Evolutionary conservation across 2,113 vertebrate genomes (phyloP), one percentile per base, ranked within the genome.

Genomic region (Indicator indicator): DNA sequence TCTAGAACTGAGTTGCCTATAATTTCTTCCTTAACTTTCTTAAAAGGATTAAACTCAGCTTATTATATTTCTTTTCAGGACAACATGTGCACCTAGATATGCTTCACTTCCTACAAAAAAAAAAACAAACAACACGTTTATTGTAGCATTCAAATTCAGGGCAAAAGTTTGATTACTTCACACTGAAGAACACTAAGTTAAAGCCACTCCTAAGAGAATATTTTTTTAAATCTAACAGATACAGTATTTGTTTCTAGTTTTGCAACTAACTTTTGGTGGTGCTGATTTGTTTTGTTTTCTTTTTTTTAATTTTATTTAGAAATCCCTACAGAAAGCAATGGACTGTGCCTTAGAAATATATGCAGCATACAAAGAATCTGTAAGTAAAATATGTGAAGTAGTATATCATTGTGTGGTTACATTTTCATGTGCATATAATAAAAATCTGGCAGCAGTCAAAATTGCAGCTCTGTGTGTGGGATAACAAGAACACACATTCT

Each of bases 381-480:
- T 40, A 63, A 92, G 36, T 89, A 73, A 21, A 75, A 32, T 74
- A 74, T 70, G 46, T 86, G 18, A 89, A 60, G 36, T 83, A 63
- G n/a, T 80, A 44, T 26, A 52, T 83, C 42, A 58, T 18, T 62
- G 11, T 73, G 48, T 68, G 32, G 55, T 86, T 86, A 73, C 40
- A 76, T 83, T 89, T 95, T 91, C 62, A 42, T 50, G 14, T 64
- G 54, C 48, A 48, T 52, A 46, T 62, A 85, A 70, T 64, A 65
- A 23, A 95, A 90, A 81, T 68, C 64, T 89, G 71, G 56, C 62
- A 93, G 58, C 78, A 90, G 40, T 87, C 85, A 90, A 88, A 84
- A 77, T 48, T 8, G 2, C 50, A 62, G 65, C 65, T 90, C 12
- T 59, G 28, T 24, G 32, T 59, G 65, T 2, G 1, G n/a, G 52